These are phyloP conservation scores for Mallotus villosus DNA, from an alignment of 2,797 vertebrate genomes.

Conservation along the genomic window DNA sequence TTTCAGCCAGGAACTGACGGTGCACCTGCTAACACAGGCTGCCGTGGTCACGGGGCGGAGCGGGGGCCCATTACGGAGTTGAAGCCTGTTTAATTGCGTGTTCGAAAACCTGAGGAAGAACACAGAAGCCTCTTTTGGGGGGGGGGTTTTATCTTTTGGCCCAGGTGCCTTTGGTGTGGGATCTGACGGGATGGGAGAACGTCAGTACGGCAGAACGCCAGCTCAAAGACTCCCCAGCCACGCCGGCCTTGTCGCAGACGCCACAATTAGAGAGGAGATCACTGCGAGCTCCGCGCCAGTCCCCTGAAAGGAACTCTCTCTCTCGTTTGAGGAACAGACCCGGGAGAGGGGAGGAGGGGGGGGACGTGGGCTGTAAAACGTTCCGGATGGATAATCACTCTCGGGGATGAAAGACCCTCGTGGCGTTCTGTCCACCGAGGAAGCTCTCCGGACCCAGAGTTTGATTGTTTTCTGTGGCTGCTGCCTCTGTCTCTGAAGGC, in stretches of 20 bases:
- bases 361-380: constrained; percentile 62
- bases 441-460: constrained; percentile 46
- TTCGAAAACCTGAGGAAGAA: constrained; percentile 57
- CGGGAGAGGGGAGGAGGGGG: constrained; percentile 26
- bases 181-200: constrained; percentile 66
- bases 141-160: too few species aligned
- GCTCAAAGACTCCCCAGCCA: constrained; percentile 66
- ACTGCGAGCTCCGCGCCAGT: constrained; percentile 52
- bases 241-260: constrained; percentile 62
- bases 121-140: constrained; percentile 41
- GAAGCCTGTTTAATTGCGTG: constrained; percentile 41
- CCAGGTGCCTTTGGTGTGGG: constrained; percentile 62
- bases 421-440: constrained; percentile 50
- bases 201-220: constrained; percentile 59
- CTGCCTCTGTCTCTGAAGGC: too few species aligned
- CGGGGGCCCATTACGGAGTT: constrained; percentile 48
- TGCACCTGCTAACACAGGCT: constrained; percentile 22
- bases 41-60: constrained; percentile 52
- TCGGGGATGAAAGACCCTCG: constrained; percentile 72
- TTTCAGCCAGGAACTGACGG: too few species aligned
- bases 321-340: constrained; percentile 69
- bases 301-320: constrained; percentile 56
- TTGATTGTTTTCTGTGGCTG: constrained; percentile 60
- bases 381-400: constrained; percentile 74
- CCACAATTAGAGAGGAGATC: constrained; percentile 75